Evolutionary conservation across 2,797 vertebrate genomes (phyloP).

Genomic region (Rhinatrema bivittatum): DNA sequence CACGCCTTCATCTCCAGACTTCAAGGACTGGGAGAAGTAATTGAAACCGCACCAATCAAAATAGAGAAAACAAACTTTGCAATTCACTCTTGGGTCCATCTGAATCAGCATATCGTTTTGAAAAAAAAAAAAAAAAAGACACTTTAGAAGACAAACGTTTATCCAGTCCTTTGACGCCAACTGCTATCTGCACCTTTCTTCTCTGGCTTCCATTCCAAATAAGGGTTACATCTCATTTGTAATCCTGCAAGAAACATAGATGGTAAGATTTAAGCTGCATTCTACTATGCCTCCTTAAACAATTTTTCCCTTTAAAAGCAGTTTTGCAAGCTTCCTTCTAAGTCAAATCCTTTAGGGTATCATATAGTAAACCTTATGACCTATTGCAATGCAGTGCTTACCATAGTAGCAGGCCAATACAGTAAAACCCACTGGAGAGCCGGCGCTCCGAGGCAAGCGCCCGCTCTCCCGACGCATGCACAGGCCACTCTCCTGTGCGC

Average conservation of each 20-base stretch:
- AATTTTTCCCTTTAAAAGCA: not conserved
- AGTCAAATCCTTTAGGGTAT: too few species aligned
- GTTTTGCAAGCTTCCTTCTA: not conserved
- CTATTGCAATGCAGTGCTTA: too few species aligned
- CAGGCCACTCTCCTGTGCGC: too few species aligned
- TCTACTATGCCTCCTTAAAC: not conserved
- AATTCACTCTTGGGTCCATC: slow-evolving; percentile 40
- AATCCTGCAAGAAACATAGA: slow-evolving; percentile 32
- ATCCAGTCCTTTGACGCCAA: slow-evolving; percentile 31
- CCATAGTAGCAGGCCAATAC: too few species aligned
- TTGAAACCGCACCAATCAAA: slow-evolving; percentile 38
- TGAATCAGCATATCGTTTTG: slow-evolving; percentile 58
- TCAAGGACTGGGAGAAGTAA: slow-evolving; percentile 39
- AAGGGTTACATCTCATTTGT: slow-evolving; percentile 34
- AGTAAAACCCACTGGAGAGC: too few species aligned
- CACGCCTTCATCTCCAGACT: slow-evolving; percentile 43
- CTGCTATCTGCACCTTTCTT: slow-evolving; percentile 57
- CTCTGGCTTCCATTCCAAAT: slow-evolving; percentile 51
- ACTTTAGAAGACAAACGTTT: slow-evolving; percentile 32
- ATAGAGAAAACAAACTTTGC: slow-evolving; percentile 37
- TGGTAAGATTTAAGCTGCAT: not conserved
- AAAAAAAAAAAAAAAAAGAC: slow-evolving; percentile 31
- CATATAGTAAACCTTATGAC: too few species aligned
- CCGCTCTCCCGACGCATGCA: too few species aligned
- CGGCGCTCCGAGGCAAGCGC: too few species aligned